A percentile compares a stretch with the other conserved stretches of the same genome.
phyloP scores from a whole-genome alignment of 2,797 vertebrate genomes.

The Sus cebifrons region DNA sequence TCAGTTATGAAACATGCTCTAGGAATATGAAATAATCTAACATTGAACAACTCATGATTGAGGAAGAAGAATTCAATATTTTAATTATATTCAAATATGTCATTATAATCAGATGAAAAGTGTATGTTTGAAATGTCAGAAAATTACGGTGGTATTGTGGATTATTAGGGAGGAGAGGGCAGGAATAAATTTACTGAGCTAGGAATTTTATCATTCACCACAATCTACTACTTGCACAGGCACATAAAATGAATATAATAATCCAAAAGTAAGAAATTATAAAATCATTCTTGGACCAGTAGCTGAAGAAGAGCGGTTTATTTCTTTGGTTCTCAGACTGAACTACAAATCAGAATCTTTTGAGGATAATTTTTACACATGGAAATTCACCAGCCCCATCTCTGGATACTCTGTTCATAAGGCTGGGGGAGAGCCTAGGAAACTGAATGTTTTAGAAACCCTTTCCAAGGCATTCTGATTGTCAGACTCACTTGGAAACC shows the following conservation, averaged over 20 bases:
- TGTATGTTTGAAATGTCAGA: neutral
- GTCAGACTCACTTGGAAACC: neutral
- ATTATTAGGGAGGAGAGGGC: neutral
- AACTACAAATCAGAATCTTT: neutral
- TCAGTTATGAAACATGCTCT: neutral
- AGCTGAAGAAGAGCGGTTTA: neutral
- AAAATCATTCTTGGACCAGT: neutral
- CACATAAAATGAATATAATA: constrained; percentile 12
- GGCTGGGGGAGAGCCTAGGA: neutral
- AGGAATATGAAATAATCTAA: neutral
- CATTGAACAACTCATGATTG: neutral
- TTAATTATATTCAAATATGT: constrained; percentile 27
- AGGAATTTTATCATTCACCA: neutral
- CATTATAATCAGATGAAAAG: neutral
- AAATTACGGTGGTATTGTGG: neutral
- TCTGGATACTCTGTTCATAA: neutral
- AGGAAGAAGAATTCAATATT: neutral
- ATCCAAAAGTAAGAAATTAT: constrained; percentile 14
- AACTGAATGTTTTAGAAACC: neutral
- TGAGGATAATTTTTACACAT: neutral
- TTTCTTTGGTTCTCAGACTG: neutral
- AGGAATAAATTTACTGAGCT: constrained; percentile 17
- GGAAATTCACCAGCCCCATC: neutral
- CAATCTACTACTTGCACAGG: neutral
- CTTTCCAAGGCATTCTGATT: neutral